Conservation (phyloP, 2,113 vertebrate genomes). For the Spea bombifrons region DNA sequence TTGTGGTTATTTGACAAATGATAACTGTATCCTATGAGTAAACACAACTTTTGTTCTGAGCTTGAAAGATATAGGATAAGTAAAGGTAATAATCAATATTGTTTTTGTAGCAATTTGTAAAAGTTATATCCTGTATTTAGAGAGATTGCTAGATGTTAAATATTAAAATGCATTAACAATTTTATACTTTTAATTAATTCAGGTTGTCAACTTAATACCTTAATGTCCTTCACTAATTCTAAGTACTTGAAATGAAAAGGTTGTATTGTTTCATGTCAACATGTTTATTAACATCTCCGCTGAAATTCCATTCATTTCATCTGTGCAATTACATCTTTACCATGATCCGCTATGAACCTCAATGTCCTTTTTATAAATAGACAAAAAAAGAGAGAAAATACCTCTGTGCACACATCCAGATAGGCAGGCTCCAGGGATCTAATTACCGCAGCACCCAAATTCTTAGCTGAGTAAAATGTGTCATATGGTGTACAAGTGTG, state of each 20-base stretch:
- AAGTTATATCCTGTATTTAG: not conserved
- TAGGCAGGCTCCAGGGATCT: conserved; percentile 35
- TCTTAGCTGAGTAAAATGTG: conserved; percentile 31
- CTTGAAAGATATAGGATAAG: not conserved
- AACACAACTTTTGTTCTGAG: not conserved
- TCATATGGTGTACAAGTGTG: conserved; percentile 7
- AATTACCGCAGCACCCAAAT: conserved; percentile 31
- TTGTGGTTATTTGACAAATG: too few relatives aligned
- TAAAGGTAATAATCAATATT: not conserved
- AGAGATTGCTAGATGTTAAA: not conserved
- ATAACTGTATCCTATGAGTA: not conserved
- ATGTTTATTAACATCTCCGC: conserved; percentile 13
- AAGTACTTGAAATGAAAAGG: conserved; percentile 10
- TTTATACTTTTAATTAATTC: conserved; percentile 7
- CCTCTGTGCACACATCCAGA: conserved; percentile 10
- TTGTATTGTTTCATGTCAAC: conserved; percentile 26
- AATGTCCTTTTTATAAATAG: conserved; percentile 41
- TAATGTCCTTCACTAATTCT: conserved; percentile 15
- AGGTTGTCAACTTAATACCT: not conserved
- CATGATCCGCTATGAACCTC: conserved; percentile 23
- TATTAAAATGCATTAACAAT: not conserved
- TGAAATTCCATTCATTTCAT: conserved; percentile 24
- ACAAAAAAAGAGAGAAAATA: conserved; percentile 23
- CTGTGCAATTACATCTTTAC: conserved; percentile 28
- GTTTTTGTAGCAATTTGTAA: too few relatives aligned